phyloP scores from a whole-genome alignment of 2,113 vertebrate species.

The Guaruba guarouba region DNA sequence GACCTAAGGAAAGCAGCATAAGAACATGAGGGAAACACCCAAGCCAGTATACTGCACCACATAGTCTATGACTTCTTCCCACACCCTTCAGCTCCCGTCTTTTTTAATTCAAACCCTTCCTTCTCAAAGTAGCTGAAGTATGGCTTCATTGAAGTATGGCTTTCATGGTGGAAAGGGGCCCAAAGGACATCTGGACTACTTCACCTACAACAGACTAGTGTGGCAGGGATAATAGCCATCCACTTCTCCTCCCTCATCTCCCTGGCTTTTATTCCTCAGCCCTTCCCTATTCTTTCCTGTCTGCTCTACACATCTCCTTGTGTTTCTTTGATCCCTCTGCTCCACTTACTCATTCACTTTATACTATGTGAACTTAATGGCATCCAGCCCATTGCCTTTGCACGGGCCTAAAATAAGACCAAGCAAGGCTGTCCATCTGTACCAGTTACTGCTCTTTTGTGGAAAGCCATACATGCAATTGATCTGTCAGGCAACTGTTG shows the following conservation, averaged over 20 bases:
- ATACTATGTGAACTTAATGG: background rate
- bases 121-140: background rate
- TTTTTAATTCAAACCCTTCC: background rate
- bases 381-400: background rate
- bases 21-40: background rate
- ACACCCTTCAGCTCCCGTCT: background rate
- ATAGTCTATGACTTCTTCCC: background rate
- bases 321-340: background rate
- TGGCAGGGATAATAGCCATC: background rate
- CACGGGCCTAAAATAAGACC: background rate
- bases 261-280: background rate
- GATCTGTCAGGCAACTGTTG: conserved; percentile 10
- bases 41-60: background rate
- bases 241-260: background rate
- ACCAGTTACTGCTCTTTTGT: conserved; percentile 9
- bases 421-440: background rate
- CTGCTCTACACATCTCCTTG: background rate
- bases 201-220: background rate
- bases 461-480: background rate
- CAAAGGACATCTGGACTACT: rapidly evolving
- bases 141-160: background rate
- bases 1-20: background rate
- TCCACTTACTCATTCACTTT: background rate
- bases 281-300: background rate
- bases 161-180: background rate